A percentile compares a stretch with the other conserved stretches of the same genome.
Evolutionary conservation across 2,888 invertebrate genomes (phyloP).

Genomic region (Prosapia bicincta): DNA sequence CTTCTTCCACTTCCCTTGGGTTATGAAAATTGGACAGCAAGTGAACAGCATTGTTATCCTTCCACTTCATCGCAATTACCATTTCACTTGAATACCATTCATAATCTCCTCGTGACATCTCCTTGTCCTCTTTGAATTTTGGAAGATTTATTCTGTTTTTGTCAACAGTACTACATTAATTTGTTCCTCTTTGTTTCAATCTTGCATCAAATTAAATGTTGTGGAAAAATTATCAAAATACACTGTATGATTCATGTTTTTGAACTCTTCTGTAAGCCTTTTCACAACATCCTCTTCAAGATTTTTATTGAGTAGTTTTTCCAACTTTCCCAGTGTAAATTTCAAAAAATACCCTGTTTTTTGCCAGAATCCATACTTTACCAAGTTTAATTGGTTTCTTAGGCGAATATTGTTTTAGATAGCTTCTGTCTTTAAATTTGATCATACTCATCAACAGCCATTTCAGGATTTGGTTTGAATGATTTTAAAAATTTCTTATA

Average conservation of each 20-base stretch:
- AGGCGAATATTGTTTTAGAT: conserved; percentile 19
- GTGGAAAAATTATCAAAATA: neutral
- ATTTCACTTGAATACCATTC: conserved; percentile 4
- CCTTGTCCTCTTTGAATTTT: neutral
- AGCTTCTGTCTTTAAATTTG: conserved; percentile 13
- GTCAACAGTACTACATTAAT: neutral
- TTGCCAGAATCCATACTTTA: too few species aligned
- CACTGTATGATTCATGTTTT: neutral
- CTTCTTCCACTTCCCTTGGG: too few species aligned
- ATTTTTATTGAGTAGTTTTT: neutral
- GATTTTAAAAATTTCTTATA: neutral
- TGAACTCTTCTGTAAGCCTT: neutral
- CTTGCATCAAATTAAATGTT: neutral
- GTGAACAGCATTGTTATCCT: conserved; percentile 26
- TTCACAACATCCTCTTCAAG: neutral
- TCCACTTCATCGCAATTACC: conserved; percentile 25
- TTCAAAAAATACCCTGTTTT: neutral
- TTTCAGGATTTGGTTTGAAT: neutral
- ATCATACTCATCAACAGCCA: conserved; percentile 29
- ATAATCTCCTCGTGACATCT: neutral
- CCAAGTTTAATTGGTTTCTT: conserved; percentile 20
- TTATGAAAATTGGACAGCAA: conserved; percentile 27
- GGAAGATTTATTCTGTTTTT: neutral
- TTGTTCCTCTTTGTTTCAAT: neutral
- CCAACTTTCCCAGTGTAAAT: neutral